Base-by-base conservation (phyloP, 2,888 invertebrate species). In the Lithophane leautieri region DNA sequence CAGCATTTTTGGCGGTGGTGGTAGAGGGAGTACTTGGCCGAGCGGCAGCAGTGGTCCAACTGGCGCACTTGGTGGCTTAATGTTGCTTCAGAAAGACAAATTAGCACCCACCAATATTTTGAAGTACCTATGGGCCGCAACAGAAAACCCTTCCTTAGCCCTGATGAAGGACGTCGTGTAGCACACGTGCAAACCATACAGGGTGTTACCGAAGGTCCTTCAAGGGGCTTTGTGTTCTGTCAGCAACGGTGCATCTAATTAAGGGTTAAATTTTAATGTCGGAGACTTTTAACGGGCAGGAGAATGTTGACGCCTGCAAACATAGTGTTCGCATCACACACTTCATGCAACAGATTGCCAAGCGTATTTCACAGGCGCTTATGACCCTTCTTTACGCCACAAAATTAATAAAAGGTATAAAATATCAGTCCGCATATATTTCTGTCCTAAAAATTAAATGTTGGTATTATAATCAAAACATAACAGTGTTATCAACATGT, bases 21-120 rank as follows among this genome's bases (percentile, higher is more conserved):
- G n/a, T 9, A 40, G 4, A n/a, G n/a, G 42, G 28, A 60, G 42
- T 42, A 28, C 19, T 25, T 42, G 14, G 68, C 22, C 0, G 25
- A 44, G 28, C 9, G 44, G 16, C 22, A 44, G 22, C 25, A 28
- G 25, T 34, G 2, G 4, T n/a, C 16, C 4, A 50, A 50, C 14
- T 63, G 19, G 34, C 9, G 19, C 47, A 34, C 62, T 47, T 25
- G 25, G n/a, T 14, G 19, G 50, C 16, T 47, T 47, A 40, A 14
- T 25, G 34, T 50, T 66, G 25, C 25, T 70, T 42, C 40, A 22
- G 9, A 25, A 25, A 22, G 50, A 65, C 25, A 14, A 50, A 6
- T 62, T 40, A n/a, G n/a, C n/a, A n/a, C n/a, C n/a, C n/a, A 52
- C 40, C n/a, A 12, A 19, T 68, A 12, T 68, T n/a, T 54, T 68